Conservation (phyloP, 64 coral and sea anemone species). For the Astreopora myriophthalma region DNA sequence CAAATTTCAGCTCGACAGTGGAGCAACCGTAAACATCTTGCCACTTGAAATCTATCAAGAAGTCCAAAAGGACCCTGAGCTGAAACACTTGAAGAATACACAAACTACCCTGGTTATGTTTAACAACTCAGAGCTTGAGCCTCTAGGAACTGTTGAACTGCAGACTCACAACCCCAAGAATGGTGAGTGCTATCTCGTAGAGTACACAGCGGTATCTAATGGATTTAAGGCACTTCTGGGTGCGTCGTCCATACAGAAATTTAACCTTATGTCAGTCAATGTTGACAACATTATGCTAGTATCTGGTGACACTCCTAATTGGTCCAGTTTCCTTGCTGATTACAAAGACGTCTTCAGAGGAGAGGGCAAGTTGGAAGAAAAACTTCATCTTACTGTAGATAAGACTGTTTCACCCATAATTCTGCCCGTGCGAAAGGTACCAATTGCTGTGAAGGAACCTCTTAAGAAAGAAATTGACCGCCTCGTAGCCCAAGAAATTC, state of each 20-base stretch:
- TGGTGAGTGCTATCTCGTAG: background rate
- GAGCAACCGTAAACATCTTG: constrained; percentile 58
- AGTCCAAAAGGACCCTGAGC: background rate
- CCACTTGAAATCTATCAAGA: constrained; percentile 28
- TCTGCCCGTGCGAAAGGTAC: constrained; percentile 45
- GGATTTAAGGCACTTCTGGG: constrained; percentile 21
- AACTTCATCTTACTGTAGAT: constrained; percentile 64
- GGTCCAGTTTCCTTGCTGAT: constrained; percentile 2
- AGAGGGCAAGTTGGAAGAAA: constrained; percentile 60
- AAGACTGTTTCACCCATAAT: constrained; percentile 43
- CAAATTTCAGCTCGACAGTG: constrained; percentile 41
- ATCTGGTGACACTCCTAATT: background rate
- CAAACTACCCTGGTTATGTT: background rate
- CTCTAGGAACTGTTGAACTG: background rate
- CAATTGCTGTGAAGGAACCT: constrained; percentile 41
- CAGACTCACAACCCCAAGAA: constrained; percentile 21
- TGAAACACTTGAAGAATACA: background rate
- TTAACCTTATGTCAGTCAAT: constrained; percentile 45
- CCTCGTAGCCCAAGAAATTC: constrained; percentile 16
- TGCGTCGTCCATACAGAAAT: constrained; percentile 39
- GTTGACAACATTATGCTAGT: constrained; percentile 49
- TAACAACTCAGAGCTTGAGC: background rate
- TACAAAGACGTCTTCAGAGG: constrained; percentile 74
- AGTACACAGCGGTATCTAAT: constrained; percentile 1
- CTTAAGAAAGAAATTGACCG: constrained; percentile 58